Conservation (phyloP, 2,888 invertebrate species). For the Eupithecia exiguata region DNA sequence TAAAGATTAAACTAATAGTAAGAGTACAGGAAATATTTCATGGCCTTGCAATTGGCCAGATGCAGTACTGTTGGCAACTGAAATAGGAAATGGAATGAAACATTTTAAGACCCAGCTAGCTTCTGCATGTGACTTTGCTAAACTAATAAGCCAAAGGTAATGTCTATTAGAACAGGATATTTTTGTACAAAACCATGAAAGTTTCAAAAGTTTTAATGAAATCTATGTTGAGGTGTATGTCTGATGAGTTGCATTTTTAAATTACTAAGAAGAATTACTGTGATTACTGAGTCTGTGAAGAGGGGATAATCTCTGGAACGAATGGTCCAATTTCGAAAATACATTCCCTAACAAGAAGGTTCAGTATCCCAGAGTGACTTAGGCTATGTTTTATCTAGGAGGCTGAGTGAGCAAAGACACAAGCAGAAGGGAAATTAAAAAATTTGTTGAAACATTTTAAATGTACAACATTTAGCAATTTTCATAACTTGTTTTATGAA, state of each 20-base stretch:
- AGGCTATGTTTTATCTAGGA: not conserved
- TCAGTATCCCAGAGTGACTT: too few species aligned
- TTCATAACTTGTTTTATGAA: too few species aligned
- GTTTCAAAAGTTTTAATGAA: too few species aligned
- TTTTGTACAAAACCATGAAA: too few species aligned
- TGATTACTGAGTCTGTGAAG: too few species aligned
- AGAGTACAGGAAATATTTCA: slow-evolving; percentile 12
- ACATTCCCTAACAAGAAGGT: too few species aligned
- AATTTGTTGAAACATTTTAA: too few species aligned
- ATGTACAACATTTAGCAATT: too few species aligned
- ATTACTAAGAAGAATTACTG: not conserved
- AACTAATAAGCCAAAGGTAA: not conserved
- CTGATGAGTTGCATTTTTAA: not conserved
- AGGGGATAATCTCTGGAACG: not conserved
- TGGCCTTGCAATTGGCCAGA: slow-evolving; percentile 5
- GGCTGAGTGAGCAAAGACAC: too few species aligned
- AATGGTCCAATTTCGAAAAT: too few species aligned
- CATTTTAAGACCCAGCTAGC: not conserved
- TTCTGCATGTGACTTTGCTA: not conserved
- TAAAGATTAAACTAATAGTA: slow-evolving; percentile 1
- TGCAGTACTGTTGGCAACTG: slow-evolving; percentile 13
- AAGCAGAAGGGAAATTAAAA: too few species aligned
- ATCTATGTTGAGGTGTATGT: not conserved
- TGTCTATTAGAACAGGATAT: too few species aligned
- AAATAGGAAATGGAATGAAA: slow-evolving; percentile 18